A percentile compares a stretch with the other conserved stretches of the same genome.
These are phyloP conservation scores for Polyodon spathula DNA, from an alignment of 2,113 vertebrate genomes.

Conservation along the genomic window DNA sequence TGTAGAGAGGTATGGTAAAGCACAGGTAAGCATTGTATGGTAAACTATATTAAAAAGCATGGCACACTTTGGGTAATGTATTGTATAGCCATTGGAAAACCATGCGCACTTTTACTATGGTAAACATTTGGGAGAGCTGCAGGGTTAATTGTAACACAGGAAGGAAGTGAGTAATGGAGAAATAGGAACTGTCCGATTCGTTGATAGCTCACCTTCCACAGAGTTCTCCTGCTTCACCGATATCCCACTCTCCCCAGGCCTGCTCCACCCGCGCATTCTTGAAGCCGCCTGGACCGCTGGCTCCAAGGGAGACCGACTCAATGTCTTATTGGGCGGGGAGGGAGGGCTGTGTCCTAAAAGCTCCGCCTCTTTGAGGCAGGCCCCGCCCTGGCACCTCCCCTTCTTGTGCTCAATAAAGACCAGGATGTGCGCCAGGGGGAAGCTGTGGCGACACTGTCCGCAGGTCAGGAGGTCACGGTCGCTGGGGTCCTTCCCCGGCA, in stretches of 20 bases:
- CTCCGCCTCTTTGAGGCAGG: neutral
- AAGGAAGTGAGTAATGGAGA: too few relatives aligned
- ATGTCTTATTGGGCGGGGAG: slow-evolving; percentile 43
- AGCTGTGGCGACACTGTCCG: slow-evolving; percentile 59
- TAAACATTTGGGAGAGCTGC: too few relatives aligned
- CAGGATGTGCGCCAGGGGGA: slow-evolving; percentile 62
- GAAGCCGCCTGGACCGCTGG: slow-evolving; percentile 48
- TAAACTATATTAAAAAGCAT: too few relatives aligned
- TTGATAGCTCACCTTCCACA: slow-evolving; percentile 47
- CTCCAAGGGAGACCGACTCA: slow-evolving; percentile 19
- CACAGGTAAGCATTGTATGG: too few relatives aligned
- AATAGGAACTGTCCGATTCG: too few relatives aligned
- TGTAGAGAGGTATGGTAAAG: too few relatives aligned
- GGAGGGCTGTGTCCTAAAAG: slow-evolving; percentile 36
- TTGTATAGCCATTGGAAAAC: too few relatives aligned
- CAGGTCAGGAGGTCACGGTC: slow-evolving; percentile 59
- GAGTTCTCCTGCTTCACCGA: slow-evolving; percentile 37
- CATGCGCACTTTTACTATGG: too few relatives aligned
- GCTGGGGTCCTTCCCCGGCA: slow-evolving; percentile 6
- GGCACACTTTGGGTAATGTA: too few relatives aligned
- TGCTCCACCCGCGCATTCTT: slow-evolving; percentile 30
- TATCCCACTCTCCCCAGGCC: slow-evolving; percentile 38
- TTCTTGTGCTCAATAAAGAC: slow-evolving; percentile 68
- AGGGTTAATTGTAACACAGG: too few relatives aligned
- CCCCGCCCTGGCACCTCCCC: slow-evolving; percentile 40